Percentiles rank a stretch among this genome's conserved stretches.
Conservation (phyloP, 2,113 vertebrate species). For the Dromiciops gliroides region DNA sequence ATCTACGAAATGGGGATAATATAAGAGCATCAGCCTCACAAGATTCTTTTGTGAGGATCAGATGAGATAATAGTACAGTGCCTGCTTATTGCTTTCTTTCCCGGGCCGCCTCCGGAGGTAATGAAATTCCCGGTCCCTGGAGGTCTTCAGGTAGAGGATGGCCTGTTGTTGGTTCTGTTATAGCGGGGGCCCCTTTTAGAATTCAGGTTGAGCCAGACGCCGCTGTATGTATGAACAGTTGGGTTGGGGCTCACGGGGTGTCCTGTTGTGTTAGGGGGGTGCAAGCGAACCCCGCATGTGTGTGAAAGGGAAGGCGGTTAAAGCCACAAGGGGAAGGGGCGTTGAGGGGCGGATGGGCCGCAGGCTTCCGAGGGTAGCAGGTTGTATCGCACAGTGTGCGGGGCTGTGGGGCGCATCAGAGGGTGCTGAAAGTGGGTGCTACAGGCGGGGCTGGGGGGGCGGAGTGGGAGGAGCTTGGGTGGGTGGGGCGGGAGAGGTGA, state of each 20-base stretch:
- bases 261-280: background rate
- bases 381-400: background rate
- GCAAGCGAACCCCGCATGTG: background rate
- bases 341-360: background rate
- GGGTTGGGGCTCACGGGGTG: background rate
- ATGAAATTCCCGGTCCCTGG: background rate
- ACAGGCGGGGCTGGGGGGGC: no score
- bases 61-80: background rate
- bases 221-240: no score
- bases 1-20: background rate
- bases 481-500: background rate
- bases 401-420: background rate
- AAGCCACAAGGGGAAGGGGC: background rate
- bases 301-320: background rate
- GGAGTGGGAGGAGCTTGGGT: background rate
- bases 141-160: background rate
- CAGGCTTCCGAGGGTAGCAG: background rate
- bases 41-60: background rate
- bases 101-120: background rate
- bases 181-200: background rate
- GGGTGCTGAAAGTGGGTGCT: no score
- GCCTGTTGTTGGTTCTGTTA: background rate
- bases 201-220: no score
- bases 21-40: background rate
- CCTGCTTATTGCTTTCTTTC: background rate